Percentiles rank a stretch among this genome's conserved stretches.
phyloP scores from a whole-genome alignment of 1,140 invertebrate genomes.

The Ditylenchus dipsaci region DNA sequence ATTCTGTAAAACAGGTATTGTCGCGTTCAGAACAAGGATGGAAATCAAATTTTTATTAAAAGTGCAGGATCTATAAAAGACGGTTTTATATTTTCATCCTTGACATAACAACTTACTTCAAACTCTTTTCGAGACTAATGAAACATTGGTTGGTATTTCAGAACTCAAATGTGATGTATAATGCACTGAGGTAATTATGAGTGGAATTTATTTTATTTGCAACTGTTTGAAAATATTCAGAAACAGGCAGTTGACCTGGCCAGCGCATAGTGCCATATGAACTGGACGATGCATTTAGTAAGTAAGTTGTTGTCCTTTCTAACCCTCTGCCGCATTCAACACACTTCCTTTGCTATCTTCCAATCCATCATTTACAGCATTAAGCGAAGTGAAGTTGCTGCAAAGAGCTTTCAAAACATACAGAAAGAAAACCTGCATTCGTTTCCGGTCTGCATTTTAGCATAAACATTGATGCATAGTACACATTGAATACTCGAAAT shows the following conservation, averaged over 20 bases:
- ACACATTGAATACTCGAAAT: neutral
- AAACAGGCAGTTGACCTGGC: constrained; percentile 31
- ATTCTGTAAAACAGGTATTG: constrained; percentile 34
- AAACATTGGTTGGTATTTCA: constrained; percentile 15
- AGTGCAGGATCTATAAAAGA: too few relatives aligned
- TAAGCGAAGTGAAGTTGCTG: constrained; percentile 46
- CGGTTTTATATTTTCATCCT: too few relatives aligned
- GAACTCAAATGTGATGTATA: constrained; percentile 18
- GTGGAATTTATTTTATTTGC: neutral
- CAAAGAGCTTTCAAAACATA: constrained; percentile 52
- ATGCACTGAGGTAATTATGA: constrained; percentile 17
- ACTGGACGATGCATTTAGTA: constrained; percentile 55
- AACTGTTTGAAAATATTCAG: constrained; percentile 5
- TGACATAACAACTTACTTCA: too few relatives aligned
- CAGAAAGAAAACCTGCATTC: constrained; percentile 49
- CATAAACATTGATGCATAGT: neutral
- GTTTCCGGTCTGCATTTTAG: constrained; percentile 32
- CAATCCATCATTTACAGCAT: constrained; percentile 24
- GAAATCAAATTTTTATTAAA: neutral
- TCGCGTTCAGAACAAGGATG: too few relatives aligned
- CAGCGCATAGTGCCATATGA: constrained; percentile 50
- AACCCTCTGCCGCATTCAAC: constrained; percentile 5
- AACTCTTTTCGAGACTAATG: neutral
- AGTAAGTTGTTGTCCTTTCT: constrained; percentile 32
- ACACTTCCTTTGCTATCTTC: neutral